phyloP scores from a whole-genome alignment of 2,113 vertebrate genomes.

The Pseudorasbora parva region DNA sequence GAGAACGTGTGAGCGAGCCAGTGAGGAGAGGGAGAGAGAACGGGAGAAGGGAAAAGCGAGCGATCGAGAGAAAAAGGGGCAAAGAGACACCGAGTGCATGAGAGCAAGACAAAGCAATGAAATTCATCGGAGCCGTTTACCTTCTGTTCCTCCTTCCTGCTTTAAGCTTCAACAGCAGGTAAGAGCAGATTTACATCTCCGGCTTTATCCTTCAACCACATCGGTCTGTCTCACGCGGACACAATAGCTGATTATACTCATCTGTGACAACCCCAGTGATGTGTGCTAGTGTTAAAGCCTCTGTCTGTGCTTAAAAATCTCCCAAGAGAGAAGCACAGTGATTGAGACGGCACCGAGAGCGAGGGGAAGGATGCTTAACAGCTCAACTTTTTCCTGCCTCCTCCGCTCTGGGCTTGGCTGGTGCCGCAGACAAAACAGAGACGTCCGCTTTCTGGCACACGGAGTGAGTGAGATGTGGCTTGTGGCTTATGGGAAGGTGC shows the following conservation, averaged over 20 bases:
- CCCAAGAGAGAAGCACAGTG: constrained; percentile 49
- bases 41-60: constrained; percentile 64
- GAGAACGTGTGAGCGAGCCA: constrained; percentile 49
- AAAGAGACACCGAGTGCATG: constrained; percentile 64
- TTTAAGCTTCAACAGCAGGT: constrained; percentile 79
- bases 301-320: constrained; percentile 57
- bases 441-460: constrained; percentile 13
- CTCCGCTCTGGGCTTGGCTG: constrained; percentile 39
- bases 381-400: constrained; percentile 53
- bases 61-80: constrained; percentile 63
- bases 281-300: constrained; percentile 52
- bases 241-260: constrained; percentile 57
- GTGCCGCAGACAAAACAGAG: constrained; percentile 31
- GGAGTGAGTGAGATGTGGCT: constrained; percentile 30
- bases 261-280: constrained; percentile 48
- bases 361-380: constrained; percentile 44
- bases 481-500: background rate
- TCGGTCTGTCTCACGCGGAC: constrained; percentile 34
- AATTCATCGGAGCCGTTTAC: constrained; percentile 78
- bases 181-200: constrained; percentile 57
- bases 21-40: constrained; percentile 52
- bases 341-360: constrained; percentile 61
- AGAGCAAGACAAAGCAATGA: constrained; percentile 77
- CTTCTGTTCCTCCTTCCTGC: constrained; percentile 79
- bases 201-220: constrained; percentile 8